Evolutionary conservation across 2,113 vertebrate genomes (phyloP), one percentile per base, ranked within the genome.

Genomic region (Misgurnus mizolepis): DNA sequence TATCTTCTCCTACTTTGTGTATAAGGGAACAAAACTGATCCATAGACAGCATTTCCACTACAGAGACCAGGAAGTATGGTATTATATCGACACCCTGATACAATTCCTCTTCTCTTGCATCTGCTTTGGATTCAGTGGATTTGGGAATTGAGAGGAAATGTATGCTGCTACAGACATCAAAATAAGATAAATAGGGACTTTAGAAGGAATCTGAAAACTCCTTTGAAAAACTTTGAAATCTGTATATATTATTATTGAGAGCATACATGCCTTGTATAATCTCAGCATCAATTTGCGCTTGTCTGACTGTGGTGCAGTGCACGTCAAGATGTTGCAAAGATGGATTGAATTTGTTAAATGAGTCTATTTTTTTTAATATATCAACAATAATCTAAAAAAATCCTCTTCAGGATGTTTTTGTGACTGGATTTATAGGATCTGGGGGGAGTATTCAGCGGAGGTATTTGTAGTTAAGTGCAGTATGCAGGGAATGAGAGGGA

Each of bases 231-330:
- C 34, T 65, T 61, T 73, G 67, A 18, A 62, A 50, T 74, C 60
- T 18, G 56, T 61, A 40, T 79, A 39, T n/a, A 47, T 15, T 53
- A 15, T 71, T 53, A 79, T 62, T 41, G 50, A 49, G 64, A 80
- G 53, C 67, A 71, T 67, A 80, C 47, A 70, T 7, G 67, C 49
- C 69, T 81, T 78, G 78, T 10, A 53, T 84, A 81, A 84, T 58
- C 62, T 62, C 39, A 12, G 40, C 45, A 22, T 78, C 74, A 22
- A 12, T 72, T 47, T 73, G 49, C 39, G 22, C 17, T 22, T 67
- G 70, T 66, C 50, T 47, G 47, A 73, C 40, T 67, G 53, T 12
- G 17, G 9, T 78, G 65, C 12, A 10, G 14, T 78, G 61, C 9
- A 15, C 75, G 76, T 67, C 18, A 40, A 72, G 62, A 81, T 62